These are phyloP conservation scores for Heteromyza rotundicornis DNA, from an alignment of 2,888 invertebrate species.

Conservation along the genomic window DNA sequence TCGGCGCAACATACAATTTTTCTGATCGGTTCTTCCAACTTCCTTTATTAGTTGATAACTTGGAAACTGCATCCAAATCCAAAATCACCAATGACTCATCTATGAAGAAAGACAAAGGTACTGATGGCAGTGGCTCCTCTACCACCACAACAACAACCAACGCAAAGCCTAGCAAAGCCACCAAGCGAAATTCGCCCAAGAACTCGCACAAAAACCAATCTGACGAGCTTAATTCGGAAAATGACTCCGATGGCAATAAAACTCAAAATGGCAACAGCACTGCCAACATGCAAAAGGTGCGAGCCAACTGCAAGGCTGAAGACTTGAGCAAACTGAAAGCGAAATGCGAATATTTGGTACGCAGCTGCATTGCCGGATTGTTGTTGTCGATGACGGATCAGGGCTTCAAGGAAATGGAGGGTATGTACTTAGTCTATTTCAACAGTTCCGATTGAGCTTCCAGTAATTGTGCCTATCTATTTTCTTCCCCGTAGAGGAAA, in stretches of 20 bases:
- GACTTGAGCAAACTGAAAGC: constrained; percentile 76
- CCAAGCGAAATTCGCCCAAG: constrained; percentile 9
- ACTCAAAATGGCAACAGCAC: constrained; percentile 29
- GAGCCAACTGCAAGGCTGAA: constrained; percentile 81
- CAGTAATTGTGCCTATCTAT: background rate
- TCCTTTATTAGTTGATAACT: constrained; percentile 21
- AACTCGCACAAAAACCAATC: background rate
- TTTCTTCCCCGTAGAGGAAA: constrained; percentile 70
- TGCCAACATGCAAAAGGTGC: constrained; percentile 70
- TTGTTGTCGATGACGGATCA: constrained; percentile 80
- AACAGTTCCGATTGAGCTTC: background rate
- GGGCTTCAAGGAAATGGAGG: constrained; percentile 86
- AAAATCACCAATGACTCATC: constrained; percentile 32
- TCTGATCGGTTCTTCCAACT: no score
- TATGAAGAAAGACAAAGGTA: constrained; percentile 33
- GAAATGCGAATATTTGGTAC: constrained; percentile 76
- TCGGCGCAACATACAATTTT: no score
- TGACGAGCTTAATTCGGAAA: background rate
- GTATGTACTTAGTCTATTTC: no score
- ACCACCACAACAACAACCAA: background rate
- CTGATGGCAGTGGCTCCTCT: constrained; percentile 15
- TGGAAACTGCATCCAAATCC: constrained; percentile 29
- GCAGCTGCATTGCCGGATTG: constrained; percentile 83
- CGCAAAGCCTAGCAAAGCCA: constrained; percentile 10
- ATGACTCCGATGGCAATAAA: constrained; percentile 18